Evolutionary conservation across 2,888 invertebrate genomes (phyloP).

Genomic region (Clostera curtula): DNA sequence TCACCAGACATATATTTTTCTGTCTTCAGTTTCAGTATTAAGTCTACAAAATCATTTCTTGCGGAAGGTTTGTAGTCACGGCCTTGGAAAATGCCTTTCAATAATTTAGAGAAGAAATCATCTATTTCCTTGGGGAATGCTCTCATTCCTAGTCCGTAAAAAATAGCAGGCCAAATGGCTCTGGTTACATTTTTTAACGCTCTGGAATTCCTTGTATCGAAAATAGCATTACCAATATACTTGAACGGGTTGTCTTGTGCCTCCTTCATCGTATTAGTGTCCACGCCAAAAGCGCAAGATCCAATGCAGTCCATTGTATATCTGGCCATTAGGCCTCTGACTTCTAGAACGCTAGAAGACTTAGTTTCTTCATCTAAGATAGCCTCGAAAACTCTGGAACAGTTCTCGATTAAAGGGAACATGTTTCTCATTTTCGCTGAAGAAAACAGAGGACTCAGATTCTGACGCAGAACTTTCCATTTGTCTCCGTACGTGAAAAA

Average conservation of each 20-base stretch:
- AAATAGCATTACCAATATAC: conserved; percentile 30
- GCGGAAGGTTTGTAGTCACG: conserved; percentile 29
- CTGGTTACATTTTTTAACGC: conserved; percentile 27
- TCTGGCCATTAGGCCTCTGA: conserved; percentile 27
- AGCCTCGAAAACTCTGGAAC: conserved; percentile 29
- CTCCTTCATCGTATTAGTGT: conserved; percentile 35
- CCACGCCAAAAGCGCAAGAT: conserved; percentile 44
- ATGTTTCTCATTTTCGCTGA: conserved; percentile 52
- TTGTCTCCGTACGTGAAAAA: conserved; percentile 41
- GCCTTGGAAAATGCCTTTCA: conserved; percentile 29
- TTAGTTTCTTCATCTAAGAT: conserved; percentile 28
- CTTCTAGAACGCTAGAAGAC: conserved; percentile 22
- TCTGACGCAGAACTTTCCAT: conserved; percentile 51
- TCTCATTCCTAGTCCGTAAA: conserved; percentile 36
- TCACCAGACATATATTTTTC: conserved; percentile 34
- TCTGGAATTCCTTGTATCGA: conserved; percentile 23
- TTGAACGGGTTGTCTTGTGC: conserved; percentile 30
- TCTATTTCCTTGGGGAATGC: conserved; percentile 25
- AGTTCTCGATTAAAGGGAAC: conserved; percentile 44
- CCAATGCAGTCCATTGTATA: conserved; percentile 48
- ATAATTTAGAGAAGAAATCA: conserved; percentile 30
- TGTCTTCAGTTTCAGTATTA: conserved; percentile 34
- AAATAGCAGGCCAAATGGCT: conserved; percentile 41
- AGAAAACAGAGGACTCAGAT: conserved; percentile 46
- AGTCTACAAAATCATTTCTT: conserved; percentile 44